Conservation (phyloP, 2,797 vertebrate species). For the Cyclura pinguis region DNA sequence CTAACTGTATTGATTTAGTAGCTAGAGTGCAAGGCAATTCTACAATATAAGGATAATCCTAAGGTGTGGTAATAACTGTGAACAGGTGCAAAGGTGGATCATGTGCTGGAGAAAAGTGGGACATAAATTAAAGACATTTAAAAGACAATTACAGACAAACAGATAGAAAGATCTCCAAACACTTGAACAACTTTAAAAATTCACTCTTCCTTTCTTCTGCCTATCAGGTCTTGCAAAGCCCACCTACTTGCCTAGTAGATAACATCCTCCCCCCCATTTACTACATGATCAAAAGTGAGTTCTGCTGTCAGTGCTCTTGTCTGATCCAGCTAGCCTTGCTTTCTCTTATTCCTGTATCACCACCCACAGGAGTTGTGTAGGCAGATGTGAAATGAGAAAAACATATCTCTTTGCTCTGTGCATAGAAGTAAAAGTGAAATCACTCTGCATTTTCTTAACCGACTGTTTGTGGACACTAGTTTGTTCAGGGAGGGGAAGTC, state of each 20-base stretch:
- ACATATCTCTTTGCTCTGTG: slow-evolving; percentile 1
- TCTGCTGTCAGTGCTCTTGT: not conserved
- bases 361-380: not conserved
- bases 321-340: not conserved
- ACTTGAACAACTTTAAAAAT: not conserved
- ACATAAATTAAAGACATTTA: too few species aligned
- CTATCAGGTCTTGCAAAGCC: not conserved
- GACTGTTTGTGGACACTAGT: not conserved
- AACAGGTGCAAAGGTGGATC: too few species aligned
- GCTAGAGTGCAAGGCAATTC: too few species aligned
- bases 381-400: not conserved
- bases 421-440: not conserved
- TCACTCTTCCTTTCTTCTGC: not conserved
- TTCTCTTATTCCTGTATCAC: too few species aligned
- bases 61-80: too few species aligned
- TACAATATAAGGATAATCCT: too few species aligned
- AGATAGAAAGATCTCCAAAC: not conserved
- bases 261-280: not conserved
- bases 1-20: too few species aligned
- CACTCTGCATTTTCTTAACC: not conserved
- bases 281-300: not conserved
- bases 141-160: too few species aligned
- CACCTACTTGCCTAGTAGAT: not conserved
- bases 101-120: too few species aligned
- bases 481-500: not conserved